A percentile compares a stretch with the other conserved stretches of the same genome.
phyloP scores from a whole-genome alignment of 2,113 vertebrate species.

The Cyrtonyx montezumae region DNA sequence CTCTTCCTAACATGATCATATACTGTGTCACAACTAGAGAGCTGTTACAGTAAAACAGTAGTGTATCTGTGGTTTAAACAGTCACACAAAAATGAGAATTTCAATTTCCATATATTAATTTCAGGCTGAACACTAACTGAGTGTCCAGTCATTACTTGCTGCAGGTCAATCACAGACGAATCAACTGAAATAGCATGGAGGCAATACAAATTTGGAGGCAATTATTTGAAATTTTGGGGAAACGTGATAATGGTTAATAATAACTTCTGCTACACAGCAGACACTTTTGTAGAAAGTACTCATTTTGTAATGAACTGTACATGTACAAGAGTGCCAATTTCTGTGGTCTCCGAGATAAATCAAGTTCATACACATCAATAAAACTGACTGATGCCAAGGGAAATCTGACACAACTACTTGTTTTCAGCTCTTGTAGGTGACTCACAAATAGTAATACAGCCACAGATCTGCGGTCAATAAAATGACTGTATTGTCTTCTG shows the following conservation, averaged over 20 bases:
- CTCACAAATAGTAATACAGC: slow-evolving; percentile 46
- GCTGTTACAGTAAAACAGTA: background rate
- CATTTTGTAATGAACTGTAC: slow-evolving; percentile 22
- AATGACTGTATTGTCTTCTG: slow-evolving; percentile 35
- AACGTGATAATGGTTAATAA: background rate
- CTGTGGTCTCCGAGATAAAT: slow-evolving; percentile 23
- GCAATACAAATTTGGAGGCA: background rate
- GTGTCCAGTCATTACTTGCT: background rate
- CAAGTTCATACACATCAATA: slow-evolving; percentile 38
- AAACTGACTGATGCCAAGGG: slow-evolving; percentile 36
- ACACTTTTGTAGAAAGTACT: slow-evolving; percentile 26
- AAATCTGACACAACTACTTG: slow-evolving; percentile 32
- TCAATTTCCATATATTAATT: background rate
- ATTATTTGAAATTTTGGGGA: background rate
- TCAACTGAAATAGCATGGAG: background rate
- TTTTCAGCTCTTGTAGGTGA: slow-evolving; percentile 35
- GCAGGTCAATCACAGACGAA: background rate
- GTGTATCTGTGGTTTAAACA: background rate
- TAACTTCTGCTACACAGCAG: background rate
- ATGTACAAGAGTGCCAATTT: slow-evolving; percentile 41
- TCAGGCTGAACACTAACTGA: background rate
- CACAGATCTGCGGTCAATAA: background rate
- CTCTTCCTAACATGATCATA: accelerated
- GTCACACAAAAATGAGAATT: background rate
- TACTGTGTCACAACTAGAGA: background rate